Base-by-base conservation (phyloP, 2,113 vertebrate species). In the Tupaia chinensis region DNA sequence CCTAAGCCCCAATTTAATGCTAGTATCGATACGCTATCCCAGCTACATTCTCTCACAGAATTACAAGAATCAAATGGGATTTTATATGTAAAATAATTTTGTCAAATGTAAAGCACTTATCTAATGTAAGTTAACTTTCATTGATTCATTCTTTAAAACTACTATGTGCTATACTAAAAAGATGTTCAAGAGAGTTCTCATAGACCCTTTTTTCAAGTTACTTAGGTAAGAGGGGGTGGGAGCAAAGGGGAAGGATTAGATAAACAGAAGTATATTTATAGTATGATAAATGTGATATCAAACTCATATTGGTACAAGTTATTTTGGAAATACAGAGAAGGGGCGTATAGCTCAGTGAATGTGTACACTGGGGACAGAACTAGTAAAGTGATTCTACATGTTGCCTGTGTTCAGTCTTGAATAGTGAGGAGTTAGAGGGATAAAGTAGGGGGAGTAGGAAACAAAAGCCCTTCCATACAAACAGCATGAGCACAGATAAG, bases 81-180 rank as follows among this genome's bases (percentile, higher is more conserved):
- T 93, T 93, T 79, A 17, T 44, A 44, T 63, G 44, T 60, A 15
- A 80, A 89, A 95, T 34, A 72, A 72, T 80, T 89, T 84, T 90
- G 60, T 79, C 66, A 89, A 56, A 70, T 76, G 8, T 66, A 54
- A 60, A 84, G 16, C 23, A 60, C 23, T 95, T 72, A 74, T 15
- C 53, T 80, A 29, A 25, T 9, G 2, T 91, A 79, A 95, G 63
- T 70, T 82, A 91, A 72, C 9, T 44, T 74, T 91, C 44, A 74
- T 13, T 84, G 82, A 80, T 44, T 91, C 7, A 44, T 44, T 81
- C 94, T 88, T 92, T 11, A 89, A 73, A 73, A 17, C 29, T 74
- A 27, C 25, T 44, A 56, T 44, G 63, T 77, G 4, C 23, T 7
- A 10, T 66, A 27, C 34, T 65, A 74, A 95, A 93, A 89, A 96